phyloP scores from a whole-genome alignment of 2,113 vertebrate genomes.

The Phodopus roborovskii region DNA sequence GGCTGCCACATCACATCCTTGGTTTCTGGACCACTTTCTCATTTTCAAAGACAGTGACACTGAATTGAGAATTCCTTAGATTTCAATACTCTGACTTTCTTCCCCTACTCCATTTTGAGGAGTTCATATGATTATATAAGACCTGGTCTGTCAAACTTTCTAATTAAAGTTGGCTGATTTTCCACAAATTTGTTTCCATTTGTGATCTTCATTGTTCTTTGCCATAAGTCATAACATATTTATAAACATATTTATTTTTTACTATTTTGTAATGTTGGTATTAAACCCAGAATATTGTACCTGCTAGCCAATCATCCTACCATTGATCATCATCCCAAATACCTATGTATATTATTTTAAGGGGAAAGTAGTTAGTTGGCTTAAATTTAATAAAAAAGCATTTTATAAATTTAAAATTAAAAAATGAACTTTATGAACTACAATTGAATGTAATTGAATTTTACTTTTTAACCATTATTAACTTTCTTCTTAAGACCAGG shows the following conservation, averaged over 20 bases:
- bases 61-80: neutral
- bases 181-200: neutral
- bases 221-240: neutral
- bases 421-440: neutral
- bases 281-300: neutral
- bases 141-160: neutral
- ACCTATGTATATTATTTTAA: neutral
- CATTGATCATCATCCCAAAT: neutral
- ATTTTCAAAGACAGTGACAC: neutral
- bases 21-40: neutral
- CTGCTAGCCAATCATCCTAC: neutral
- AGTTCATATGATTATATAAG: neutral
- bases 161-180: neutral
- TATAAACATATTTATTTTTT: neutral
- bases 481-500: no score
- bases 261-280: neutral
- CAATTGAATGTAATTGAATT: constrained; percentile 8
- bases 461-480: neutral
- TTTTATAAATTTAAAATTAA: neutral
- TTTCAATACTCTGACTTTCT: neutral
- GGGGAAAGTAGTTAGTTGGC: neutral
- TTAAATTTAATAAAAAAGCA: neutral
- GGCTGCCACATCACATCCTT: neutral
- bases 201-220: neutral
- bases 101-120: neutral